A percentile compares a stretch with the other conserved stretches of the same genome.
phyloP scores from a whole-genome alignment of 2,113 vertebrate species.

The Collichthys lucidus region DNA sequence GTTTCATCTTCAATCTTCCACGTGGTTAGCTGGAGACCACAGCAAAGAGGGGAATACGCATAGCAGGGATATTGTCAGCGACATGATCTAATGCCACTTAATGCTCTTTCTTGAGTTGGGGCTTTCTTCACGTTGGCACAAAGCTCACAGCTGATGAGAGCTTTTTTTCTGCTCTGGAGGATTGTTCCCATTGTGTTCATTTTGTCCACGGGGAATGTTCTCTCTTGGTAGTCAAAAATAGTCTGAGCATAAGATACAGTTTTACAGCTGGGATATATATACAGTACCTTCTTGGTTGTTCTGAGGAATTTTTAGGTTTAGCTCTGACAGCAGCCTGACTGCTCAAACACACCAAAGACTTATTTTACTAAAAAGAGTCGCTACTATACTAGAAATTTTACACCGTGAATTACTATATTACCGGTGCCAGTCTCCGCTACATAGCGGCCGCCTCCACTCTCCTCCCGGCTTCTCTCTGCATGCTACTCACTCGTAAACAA shows the following conservation, averaged over 20 bases:
- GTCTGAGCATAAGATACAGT: constrained; percentile 33
- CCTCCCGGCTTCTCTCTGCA: too few relatives aligned
- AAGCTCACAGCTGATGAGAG: constrained; percentile 42
- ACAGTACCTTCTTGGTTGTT: constrained; percentile 15
- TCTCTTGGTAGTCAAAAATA: constrained; percentile 37
- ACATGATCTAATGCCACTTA: constrained; percentile 46
- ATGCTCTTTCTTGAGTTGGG: constrained; percentile 33
- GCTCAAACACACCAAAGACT: constrained; percentile 23
- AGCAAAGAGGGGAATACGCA: constrained; percentile 10
- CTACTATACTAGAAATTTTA: too few relatives aligned
- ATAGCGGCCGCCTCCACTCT: too few relatives aligned
- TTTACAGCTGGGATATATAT: constrained; percentile 38
- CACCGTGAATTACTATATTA: too few relatives aligned
- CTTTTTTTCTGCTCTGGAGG: constrained; percentile 39
- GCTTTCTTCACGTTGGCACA: constrained; percentile 34
- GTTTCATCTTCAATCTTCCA: constrained; percentile 33
- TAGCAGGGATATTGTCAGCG: constrained; percentile 33
- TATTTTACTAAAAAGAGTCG: constrained; percentile 25
- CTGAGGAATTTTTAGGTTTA: constrained; percentile 4
- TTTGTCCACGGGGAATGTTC: constrained; percentile 50
- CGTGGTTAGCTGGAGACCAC: constrained; percentile 16
- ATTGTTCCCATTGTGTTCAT: constrained; percentile 42
- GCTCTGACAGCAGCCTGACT: constrained; percentile 41
- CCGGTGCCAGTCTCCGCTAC: too few relatives aligned
- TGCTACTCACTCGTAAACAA: too few relatives aligned